phyloP scores from a whole-genome alignment of 2,888 invertebrate genomes.

The Carpatolechia fugitivella region DNA sequence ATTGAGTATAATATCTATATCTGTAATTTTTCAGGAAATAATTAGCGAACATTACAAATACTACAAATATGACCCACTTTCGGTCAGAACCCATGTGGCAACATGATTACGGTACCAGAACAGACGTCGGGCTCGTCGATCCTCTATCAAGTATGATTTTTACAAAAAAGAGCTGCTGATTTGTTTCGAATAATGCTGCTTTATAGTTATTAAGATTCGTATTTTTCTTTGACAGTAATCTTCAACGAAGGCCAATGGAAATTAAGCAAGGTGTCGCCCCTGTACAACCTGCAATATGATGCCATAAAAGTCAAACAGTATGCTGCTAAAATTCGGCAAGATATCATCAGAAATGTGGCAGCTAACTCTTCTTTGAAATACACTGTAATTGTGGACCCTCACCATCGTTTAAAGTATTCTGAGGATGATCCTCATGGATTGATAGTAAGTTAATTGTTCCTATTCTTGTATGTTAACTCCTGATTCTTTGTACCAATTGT shows the following conservation, averaged over 20 bases:
- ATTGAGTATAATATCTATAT: neutral
- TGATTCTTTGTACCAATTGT: too few species aligned
- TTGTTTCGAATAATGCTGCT: neutral
- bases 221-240: slow-evolving; percentile 46
- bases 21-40: neutral
- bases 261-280: slow-evolving; percentile 58
- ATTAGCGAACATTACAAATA: neutral
- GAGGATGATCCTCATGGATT: slow-evolving; percentile 57
- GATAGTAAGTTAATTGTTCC: neutral
- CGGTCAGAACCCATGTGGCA: slow-evolving; percentile 18
- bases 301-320: slow-evolving; percentile 64
- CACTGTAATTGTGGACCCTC: slow-evolving; percentile 50
- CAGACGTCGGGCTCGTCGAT: slow-evolving; percentile 29
- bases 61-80: slow-evolving; percentile 1
- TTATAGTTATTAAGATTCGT: too few species aligned
- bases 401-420: slow-evolving; percentile 54
- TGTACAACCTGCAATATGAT: slow-evolving; percentile 54
- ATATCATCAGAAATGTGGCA: slow-evolving; percentile 46
- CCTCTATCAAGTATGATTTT: slow-evolving; percentile 33
- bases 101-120: slow-evolving; percentile 9
- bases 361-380: slow-evolving; percentile 47
- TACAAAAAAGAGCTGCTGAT: neutral
- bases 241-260: slow-evolving; percentile 66
- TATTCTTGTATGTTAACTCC: too few species aligned
- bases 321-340: slow-evolving; percentile 61